Evolutionary conservation across 2,113 vertebrate species (phyloP), one percentile per base, ranked within the genome.

Genomic region (Pangasianodon gigas): DNA sequence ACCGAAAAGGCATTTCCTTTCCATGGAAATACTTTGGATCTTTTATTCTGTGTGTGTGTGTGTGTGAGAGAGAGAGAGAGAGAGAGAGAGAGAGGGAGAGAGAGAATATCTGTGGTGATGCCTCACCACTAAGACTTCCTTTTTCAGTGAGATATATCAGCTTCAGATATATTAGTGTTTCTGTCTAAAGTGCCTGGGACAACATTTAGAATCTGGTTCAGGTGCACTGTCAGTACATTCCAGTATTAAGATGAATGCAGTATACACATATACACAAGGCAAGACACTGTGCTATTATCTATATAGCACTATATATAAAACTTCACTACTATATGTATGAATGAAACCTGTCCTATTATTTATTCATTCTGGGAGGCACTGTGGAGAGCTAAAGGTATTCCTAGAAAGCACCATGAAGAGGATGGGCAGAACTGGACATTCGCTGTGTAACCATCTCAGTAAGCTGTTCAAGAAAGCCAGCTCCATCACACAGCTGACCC

Each of bases 1-100:
- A 80, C 77, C 46, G 29, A 51, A 80, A 80, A 80, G 46, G 26
- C 77, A 80, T 80, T 80, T 80, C 46, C 77, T 29, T 80, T 80
- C 11, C 75, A 79, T 48, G 75, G 75, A 79, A 71, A 18, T 18
- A 69, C 69, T 29, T 65, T 67, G 2, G 24, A 14, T 11, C 26
- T 67, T 67, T n/a, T 11, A 29, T 67, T 41, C 6, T 21, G 0
- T 41, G 37, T 19, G 65, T 69, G 65, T n/a, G 65, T 69, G 65
- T 69, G 13, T 71, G n/a, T 37, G n/a, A 37, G 67, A 32, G 65
- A 13, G 29, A 13, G 26, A 13, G 21, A 37, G 37, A 37, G 1
- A 58, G 56, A 58, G 18, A 58, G 56, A 58, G 56, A 19, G 56
- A 58, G 56, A 60, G 58, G 19, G 60, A 9, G 24, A 26, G 60